These are phyloP conservation scores for Cuniculus paca DNA, from an alignment of 2,797 vertebrate genomes.

Conservation along the genomic window DNA sequence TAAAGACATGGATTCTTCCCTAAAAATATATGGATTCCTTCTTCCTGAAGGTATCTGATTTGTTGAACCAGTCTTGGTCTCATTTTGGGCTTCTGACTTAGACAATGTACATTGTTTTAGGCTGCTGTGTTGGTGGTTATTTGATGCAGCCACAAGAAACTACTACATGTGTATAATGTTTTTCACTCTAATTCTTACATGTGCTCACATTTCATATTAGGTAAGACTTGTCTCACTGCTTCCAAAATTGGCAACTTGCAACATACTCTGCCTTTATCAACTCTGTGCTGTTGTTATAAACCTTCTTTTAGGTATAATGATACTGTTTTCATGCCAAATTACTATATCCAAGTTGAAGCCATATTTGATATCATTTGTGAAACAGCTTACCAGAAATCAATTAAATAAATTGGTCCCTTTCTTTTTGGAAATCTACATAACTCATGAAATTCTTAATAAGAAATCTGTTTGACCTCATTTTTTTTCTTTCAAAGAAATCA, in stretches of 20 bases:
- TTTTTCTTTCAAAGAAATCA: slow-evolving; percentile 8
- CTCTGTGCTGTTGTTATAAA: neutral
- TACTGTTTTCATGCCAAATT: neutral
- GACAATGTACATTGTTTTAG: neutral
- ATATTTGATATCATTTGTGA: slow-evolving; percentile 8
- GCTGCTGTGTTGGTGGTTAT: neutral
- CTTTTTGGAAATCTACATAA: neutral
- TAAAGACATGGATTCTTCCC: too few relatives aligned
- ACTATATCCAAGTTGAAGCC: neutral
- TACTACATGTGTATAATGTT: neutral
- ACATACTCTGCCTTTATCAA: neutral
- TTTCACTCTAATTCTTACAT: neutral
- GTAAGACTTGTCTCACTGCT: neutral
- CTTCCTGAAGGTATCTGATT: too few relatives aligned
- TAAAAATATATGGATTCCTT: fast-evolving
- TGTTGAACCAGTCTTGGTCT: neutral
- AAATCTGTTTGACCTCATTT: neutral
- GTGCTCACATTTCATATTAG: neutral
- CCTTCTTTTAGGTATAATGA: neutral
- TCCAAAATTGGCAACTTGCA: neutral
- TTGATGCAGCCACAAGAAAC: neutral
- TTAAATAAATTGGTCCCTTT: neutral
- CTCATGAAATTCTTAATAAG: neutral
- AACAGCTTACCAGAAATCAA: neutral
- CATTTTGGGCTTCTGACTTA: neutral